Conservation (phyloP, 35 echinoderm and acorn worm genomes). For the Heliocidaris erythrogramma region DNA sequence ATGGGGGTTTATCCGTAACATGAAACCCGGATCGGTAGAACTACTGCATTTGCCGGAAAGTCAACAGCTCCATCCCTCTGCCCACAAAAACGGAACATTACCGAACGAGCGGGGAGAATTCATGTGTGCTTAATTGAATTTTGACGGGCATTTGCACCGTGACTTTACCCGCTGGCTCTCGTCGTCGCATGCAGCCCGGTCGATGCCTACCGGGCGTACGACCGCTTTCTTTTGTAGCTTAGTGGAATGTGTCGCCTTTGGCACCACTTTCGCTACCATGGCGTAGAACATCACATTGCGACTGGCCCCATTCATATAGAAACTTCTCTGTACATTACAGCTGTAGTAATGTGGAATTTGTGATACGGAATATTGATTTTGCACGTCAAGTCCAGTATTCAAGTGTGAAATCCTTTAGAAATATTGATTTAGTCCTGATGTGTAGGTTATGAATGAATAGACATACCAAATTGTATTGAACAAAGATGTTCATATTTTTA, state of each 20-base stretch:
- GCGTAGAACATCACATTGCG: background rate
- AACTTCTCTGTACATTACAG: background rate
- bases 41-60: background rate
- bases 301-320: background rate
- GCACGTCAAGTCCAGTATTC: background rate
- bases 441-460: background rate
- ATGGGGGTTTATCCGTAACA: background rate
- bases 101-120: background rate
- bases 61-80: background rate
- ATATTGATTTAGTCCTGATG: background rate
- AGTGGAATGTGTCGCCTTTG: background rate
- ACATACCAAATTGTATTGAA: background rate
- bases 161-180: background rate
- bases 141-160: background rate
- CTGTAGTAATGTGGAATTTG: background rate
- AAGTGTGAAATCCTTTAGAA: background rate
- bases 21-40: background rate
- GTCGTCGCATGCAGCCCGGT: background rate
- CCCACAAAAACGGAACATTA: background rate
- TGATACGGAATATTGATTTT: background rate
- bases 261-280: background rate
- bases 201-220: background rate
- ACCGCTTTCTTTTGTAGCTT: background rate
- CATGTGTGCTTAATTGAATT: conserved; percentile 18
- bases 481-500: background rate